These are phyloP conservation scores for Rhabditophanes sp. DNA, from an alignment of 2,888 invertebrate species.

Conservation along the genomic window DNA sequence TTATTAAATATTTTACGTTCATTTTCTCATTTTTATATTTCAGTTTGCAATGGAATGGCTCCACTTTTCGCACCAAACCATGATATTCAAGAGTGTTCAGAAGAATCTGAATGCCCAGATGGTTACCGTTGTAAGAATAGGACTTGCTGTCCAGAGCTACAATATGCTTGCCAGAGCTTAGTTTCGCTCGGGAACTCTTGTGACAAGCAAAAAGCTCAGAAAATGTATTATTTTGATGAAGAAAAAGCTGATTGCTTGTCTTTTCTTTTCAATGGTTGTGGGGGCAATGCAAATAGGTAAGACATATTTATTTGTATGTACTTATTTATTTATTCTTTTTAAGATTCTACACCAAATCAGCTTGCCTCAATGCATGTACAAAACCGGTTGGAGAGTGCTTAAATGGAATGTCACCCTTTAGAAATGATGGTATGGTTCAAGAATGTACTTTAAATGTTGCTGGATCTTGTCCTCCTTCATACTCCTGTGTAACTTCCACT, in stretches of 20 bases:
- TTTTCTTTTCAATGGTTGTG: too few species aligned
- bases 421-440: slow-evolving; percentile 10
- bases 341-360: slow-evolving; percentile 24
- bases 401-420: slow-evolving; percentile 32
- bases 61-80: slow-evolving; percentile 33
- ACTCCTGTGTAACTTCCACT: slow-evolving; percentile 34
- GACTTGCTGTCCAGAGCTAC: background rate
- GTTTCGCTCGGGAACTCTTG: background rate
- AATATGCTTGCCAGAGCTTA: background rate
- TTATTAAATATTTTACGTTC: background rate
- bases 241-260: too few species aligned
- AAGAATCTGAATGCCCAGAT: slow-evolving; percentile 27
- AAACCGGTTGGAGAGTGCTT: slow-evolving; percentile 32
- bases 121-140: background rate
- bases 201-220: too few species aligned
- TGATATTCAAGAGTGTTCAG: slow-evolving; percentile 29
- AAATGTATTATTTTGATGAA: too few species aligned
- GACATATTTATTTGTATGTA: too few species aligned
- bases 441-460: slow-evolving; percentile 4
- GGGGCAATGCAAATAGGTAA: too few species aligned
- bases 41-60: slow-evolving; percentile 35
- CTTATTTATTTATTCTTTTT: too few species aligned
- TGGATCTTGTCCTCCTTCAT: slow-evolving; percentile 28
- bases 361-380: slow-evolving; percentile 29
- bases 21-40: slow-evolving; percentile 3